Base-by-base conservation (phyloP, 2,797 vertebrate genomes). In the Poeciliopsis turneri region DNA sequence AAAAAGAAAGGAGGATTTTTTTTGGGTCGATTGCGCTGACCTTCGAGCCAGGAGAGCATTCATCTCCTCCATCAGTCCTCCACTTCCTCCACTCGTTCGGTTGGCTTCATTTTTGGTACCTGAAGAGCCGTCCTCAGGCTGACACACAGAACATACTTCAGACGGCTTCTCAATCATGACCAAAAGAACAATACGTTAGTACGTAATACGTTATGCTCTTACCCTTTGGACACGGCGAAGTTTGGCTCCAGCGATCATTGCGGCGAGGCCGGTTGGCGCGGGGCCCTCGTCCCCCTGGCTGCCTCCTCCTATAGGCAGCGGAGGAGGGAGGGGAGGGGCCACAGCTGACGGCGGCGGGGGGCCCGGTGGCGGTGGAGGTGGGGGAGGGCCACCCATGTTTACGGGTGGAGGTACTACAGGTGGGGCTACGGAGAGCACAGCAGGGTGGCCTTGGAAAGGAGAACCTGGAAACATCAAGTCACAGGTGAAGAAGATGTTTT, bases 41-140 rank as follows among this genome's bases (percentile, higher is more conserved):
- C 98, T 98, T 96, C 97, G 97, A 23, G 98, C 98, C 93, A 99
- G 93, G 82, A 99, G 96, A 80, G 98, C 98, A 89, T 99, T 99
- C 98, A 99, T 99, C 92, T 99, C 98, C 92, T 99, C 98, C 98
- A 99, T 99, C 92, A 99, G 95, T 23, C 98, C 98, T 28, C 97
- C 97, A 12, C 97, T 97, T 0, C 98, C 97, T 84, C 98, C 98
- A 36, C 98, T 98, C 57, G 97, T 96, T 92, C 97, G 96, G 95
- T 97, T 97, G 92, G 97, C 97, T 1, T 97, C 97, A 71, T 97
- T 99, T 76, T 97, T 96, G 92, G 90, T 91, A 92, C 87, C 94
- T 78, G 94, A 92, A 76, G 94, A 92, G 84, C 75, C 93, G 59
- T 99, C 98, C 84, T 99, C 98, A 81, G 97, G 91, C 97, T 98